phyloP scores from a whole-genome alignment of 2,888 invertebrate species.

The Synergus japonicus region DNA sequence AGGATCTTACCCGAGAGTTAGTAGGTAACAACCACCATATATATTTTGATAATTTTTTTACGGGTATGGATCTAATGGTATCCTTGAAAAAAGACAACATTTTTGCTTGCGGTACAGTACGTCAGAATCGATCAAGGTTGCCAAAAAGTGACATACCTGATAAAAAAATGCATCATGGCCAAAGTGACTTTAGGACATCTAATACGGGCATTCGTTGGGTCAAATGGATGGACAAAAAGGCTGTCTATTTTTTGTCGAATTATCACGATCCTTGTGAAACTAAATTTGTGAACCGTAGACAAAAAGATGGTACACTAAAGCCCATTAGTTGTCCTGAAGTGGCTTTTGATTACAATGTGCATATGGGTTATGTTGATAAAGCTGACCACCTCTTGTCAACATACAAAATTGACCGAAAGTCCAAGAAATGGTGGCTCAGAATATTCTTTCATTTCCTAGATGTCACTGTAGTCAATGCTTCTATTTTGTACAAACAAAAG shows the following conservation, averaged over 20 bases:
- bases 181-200: constrained; percentile 48
- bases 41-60: constrained; percentile 28
- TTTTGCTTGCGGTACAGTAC: constrained; percentile 49
- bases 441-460: no score
- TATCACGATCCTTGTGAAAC: constrained; percentile 53
- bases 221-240: constrained; percentile 65
- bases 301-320: constrained; percentile 57
- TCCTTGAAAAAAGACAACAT: constrained; percentile 49
- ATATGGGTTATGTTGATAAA: no score
- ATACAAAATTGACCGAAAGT: constrained; percentile 57
- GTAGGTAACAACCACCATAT: no score
- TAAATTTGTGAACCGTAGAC: constrained; percentile 54
- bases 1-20: no score
- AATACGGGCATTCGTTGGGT: constrained; percentile 59
- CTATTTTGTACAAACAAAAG: constrained; percentile 44
- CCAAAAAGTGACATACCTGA: constrained; percentile 25
- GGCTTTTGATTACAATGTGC: neutral
- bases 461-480: constrained; percentile 33
- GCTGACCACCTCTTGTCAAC: constrained; percentile 45
- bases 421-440: no score
- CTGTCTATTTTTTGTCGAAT: constrained; percentile 31
- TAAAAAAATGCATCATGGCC: constrained; percentile 25
- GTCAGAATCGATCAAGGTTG: constrained; percentile 36
- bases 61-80: constrained; percentile 43
- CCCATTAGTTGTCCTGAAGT: constrained; percentile 58